Evolutionary conservation across 2,797 vertebrate species (phyloP).

Genomic region (Eidolon dupreanum): DNA sequence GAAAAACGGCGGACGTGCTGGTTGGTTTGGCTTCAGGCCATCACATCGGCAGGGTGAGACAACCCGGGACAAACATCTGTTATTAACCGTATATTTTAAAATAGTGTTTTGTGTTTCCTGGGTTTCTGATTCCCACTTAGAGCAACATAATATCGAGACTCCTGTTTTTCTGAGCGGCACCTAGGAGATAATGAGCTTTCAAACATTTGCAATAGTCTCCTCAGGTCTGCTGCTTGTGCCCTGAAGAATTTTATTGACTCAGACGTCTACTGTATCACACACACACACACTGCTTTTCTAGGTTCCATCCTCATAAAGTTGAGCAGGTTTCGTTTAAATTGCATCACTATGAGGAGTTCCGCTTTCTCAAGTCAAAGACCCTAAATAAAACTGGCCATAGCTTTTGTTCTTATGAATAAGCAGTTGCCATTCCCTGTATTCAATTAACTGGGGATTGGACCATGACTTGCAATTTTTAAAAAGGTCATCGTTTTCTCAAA

Average conservation of each 20-base stretch:
- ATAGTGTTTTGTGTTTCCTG: slow-evolving; percentile 50
- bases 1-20: slow-evolving; percentile 42
- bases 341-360: neutral
- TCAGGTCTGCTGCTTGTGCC: neutral
- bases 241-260: neutral
- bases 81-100: slow-evolving; percentile 58
- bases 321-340: neutral
- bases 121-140: slow-evolving; percentile 40
- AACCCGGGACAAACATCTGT: slow-evolving; percentile 71
- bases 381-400: neutral
- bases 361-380: neutral
- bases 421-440: neutral
- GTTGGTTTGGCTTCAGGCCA: slow-evolving; percentile 66
- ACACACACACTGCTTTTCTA: neutral
- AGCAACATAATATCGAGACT: neutral
- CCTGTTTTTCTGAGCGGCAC: slow-evolving; percentile 15
- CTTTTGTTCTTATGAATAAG: slow-evolving; percentile 23
- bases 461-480: neutral
- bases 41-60: slow-evolving; percentile 37
- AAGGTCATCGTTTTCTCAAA: neutral
- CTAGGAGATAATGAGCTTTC: neutral
- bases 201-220: neutral
- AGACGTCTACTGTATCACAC: neutral
- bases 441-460: neutral
- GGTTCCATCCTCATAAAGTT: neutral